phyloP scores from a whole-genome alignment of 1,140 invertebrate genomes.

The Cotesia chilonis region DNA sequence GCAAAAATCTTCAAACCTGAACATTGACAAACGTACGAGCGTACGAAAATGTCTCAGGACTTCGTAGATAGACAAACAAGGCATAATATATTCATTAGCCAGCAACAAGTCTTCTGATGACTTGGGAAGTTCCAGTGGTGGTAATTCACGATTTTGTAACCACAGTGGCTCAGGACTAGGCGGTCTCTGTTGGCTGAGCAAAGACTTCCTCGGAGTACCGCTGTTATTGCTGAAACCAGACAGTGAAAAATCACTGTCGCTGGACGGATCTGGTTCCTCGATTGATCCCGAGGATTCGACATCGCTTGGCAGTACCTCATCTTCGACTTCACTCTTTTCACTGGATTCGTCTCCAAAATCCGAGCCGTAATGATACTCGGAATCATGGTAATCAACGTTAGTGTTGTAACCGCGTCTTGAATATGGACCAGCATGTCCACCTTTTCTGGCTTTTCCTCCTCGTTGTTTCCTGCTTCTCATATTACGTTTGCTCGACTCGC shows the following conservation, averaged over 20 bases:
- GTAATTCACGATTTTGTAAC: conserved; percentile 83
- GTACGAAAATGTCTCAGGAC: conserved; percentile 90
- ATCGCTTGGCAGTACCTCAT: conserved; percentile 74
- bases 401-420: conserved; percentile 78
- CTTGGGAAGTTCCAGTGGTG: conserved; percentile 79
- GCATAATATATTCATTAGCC: conserved; percentile 80
- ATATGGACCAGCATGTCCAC: conserved; percentile 69
- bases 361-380: conserved; percentile 89
- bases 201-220: conserved; percentile 69
- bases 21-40: conserved; percentile 89
- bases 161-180: conserved; percentile 88
- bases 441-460: conserved; percentile 64
- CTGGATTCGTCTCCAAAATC: conserved; percentile 88
- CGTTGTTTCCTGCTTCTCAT: conserved; percentile 68
- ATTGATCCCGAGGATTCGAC: conserved; percentile 73
- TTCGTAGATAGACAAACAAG: conserved; percentile 89
- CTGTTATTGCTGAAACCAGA: conserved; percentile 79
- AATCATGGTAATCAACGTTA: conserved; percentile 79
- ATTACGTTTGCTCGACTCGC: conserved; percentile 74
- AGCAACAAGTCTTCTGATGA: conserved; percentile 92
- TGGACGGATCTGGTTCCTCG: conserved; percentile 73
- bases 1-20: conserved; percentile 96
- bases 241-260: conserved; percentile 85
- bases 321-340: conserved; percentile 79
- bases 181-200: conserved; percentile 67